A percentile compares a stretch with the other conserved stretches of the same genome.
Evolutionary conservation across 2,113 vertebrate species (phyloP).

Genomic region (Pluvianellus socialis): DNA sequence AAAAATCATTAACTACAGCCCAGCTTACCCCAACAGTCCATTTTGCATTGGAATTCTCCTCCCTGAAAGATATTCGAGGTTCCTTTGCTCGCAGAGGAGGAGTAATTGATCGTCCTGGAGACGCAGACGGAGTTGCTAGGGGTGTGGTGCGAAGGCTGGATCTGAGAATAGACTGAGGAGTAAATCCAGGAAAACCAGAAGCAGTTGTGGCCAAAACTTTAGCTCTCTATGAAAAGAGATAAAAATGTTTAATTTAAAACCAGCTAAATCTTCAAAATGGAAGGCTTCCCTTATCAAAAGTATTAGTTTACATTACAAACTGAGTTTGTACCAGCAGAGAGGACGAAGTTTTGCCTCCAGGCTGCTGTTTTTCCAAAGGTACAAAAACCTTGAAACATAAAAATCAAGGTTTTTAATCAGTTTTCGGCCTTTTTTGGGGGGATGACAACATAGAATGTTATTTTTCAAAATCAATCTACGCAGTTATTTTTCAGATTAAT

Average conservation of each 20-base stretch:
- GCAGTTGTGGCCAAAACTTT: slow-evolving; percentile 83
- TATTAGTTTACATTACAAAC: background rate
- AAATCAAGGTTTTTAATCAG: background rate
- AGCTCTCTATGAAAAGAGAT: slow-evolving; percentile 79
- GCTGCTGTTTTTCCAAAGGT: background rate
- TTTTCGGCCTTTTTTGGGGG: too few species aligned
- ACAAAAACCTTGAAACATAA: background rate
- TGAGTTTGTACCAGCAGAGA: background rate
- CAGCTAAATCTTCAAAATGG: background rate
- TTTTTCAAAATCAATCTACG: background rate
- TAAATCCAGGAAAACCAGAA: slow-evolving; percentile 85
- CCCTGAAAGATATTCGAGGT: slow-evolving; percentile 87
- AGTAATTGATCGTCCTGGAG: slow-evolving; percentile 86
- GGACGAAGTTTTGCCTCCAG: background rate
- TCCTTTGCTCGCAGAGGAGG: slow-evolving; percentile 86
- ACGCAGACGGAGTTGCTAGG: slow-evolving; percentile 85
- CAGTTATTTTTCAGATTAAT: background rate
- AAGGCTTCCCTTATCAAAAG: background rate
- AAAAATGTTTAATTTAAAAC: background rate
- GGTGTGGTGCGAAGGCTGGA: slow-evolving; percentile 88
- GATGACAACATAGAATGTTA: background rate
- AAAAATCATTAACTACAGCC: background rate
- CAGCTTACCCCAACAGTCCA: slow-evolving; percentile 83
- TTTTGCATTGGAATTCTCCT: slow-evolving; percentile 67
- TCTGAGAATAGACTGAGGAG: slow-evolving; percentile 91